Percentiles rank a stretch among this genome's conserved stretches.
phyloP scores from a whole-genome alignment of 2,888 invertebrate genomes.

The Punctoribates punctum region DNA sequence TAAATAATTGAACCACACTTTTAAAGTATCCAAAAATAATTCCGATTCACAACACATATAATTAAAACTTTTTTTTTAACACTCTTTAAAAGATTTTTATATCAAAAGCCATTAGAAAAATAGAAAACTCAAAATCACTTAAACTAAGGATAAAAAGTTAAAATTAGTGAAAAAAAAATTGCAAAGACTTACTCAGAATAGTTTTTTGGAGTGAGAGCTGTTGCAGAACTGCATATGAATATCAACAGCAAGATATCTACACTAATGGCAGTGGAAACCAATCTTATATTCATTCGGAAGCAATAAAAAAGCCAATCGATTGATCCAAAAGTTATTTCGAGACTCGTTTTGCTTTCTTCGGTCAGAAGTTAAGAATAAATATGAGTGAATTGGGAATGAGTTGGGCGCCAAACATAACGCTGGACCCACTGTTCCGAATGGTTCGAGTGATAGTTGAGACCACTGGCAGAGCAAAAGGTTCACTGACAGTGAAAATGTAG shows the following conservation, averaged over 20 bases:
- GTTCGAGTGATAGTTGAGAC: not conserved
- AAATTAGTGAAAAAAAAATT: not conserved
- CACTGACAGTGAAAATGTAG: slow-evolving; percentile 33
- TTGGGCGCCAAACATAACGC: slow-evolving; percentile 5
- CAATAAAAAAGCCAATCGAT: not conserved
- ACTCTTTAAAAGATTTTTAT: too few species aligned
- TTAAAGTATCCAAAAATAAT: not conserved
- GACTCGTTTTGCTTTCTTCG: too few species aligned
- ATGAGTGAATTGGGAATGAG: not conserved
- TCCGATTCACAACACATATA: not conserved
- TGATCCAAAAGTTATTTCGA: not conserved
- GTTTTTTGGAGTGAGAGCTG: not conserved
- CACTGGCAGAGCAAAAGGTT: slow-evolving; percentile 19
- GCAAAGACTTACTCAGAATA: slow-evolving; percentile 7
- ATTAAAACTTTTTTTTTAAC: not conserved
- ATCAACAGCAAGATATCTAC: not conserved
- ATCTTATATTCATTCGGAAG: slow-evolving; percentile 14
- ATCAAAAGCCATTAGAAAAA: too few species aligned
- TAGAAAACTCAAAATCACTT: too few species aligned
- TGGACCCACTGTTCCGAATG: not conserved
- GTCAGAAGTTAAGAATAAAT: not conserved
- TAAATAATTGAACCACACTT: too few species aligned
- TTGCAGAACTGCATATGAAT: not conserved
- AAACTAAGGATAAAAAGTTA: too few species aligned
- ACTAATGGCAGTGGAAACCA: not conserved